Evolutionary conservation across 2,113 vertebrate genomes (phyloP).

Genomic region (Rhinolophus ferrumequinum): DNA sequence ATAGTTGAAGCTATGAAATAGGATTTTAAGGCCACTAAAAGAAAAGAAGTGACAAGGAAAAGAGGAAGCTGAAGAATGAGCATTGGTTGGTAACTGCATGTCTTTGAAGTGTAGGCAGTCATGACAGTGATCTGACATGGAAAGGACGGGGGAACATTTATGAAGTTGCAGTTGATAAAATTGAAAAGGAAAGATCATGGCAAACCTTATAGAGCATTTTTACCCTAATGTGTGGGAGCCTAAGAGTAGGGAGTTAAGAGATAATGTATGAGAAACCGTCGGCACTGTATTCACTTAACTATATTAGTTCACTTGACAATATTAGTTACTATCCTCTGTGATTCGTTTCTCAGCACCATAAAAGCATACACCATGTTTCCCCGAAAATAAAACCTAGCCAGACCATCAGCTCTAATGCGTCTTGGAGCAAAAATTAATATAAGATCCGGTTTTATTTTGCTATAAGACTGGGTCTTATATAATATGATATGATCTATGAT

Average conservation of each 20-base stretch:
- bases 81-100: not conserved
- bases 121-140: not conserved
- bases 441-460: too few relatives aligned
- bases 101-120: not conserved
- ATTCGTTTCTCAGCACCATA: not conserved
- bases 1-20: not conserved
- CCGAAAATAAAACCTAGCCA: too few relatives aligned
- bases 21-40: not conserved
- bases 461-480: too few relatives aligned
- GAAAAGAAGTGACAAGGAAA: not conserved
- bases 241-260: not conserved
- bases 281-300: not conserved
- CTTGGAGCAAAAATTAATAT: too few relatives aligned
- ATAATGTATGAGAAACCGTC: not conserved
- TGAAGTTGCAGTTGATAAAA: conserved; percentile 28
- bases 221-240: not conserved
- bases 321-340: not conserved
- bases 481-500: too few relatives aligned
- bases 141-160: not conserved
- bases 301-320: not conserved
- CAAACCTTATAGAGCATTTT: not conserved
- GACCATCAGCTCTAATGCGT: too few relatives aligned
- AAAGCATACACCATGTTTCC: too few relatives aligned
- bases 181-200: not conserved
- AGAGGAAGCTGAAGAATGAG: conserved; percentile 11